phyloP scores from a whole-genome alignment of 2,797 vertebrate species.

The Leptodactylus fallax region DNA sequence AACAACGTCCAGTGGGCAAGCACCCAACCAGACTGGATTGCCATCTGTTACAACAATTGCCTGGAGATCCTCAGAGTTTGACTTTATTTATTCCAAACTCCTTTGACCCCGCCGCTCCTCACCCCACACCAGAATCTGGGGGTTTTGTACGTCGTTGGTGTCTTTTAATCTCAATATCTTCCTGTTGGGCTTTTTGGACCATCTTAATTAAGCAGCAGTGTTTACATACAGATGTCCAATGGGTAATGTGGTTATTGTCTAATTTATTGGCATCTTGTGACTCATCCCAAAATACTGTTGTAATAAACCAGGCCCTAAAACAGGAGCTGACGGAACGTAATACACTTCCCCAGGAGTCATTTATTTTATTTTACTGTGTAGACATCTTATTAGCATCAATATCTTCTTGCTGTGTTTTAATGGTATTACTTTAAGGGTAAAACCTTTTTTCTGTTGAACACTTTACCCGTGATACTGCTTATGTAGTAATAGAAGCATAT shows the following conservation, averaged over 20 bases:
- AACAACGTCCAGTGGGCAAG: constrained; percentile 99
- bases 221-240: constrained; percentile 7
- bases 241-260: neutral
- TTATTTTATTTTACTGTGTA: constrained; percentile 24
- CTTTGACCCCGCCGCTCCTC: neutral
- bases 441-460: constrained; percentile 3
- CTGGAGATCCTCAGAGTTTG: constrained; percentile 96
- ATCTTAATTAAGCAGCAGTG: constrained; percentile 7
- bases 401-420: constrained; percentile 35
- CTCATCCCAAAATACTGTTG: neutral
- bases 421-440: constrained; percentile 11
- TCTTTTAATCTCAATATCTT: constrained; percentile 21
- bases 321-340: neutral
- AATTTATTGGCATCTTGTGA: constrained; percentile 3
- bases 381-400: neutral
- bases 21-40: constrained; percentile 98
- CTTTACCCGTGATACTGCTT: constrained; percentile 9
- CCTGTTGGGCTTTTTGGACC: constrained; percentile 3
- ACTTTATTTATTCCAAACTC: constrained; percentile 64
- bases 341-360: neutral
- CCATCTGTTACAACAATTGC: constrained; percentile 99
- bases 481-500: constrained; percentile 33
- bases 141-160: constrained; percentile 50
- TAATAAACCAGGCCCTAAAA: constrained; percentile 15
- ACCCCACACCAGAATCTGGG: constrained; percentile 52